Evolutionary conservation across 2,888 invertebrate species (phyloP).

Genomic region (Stenchaetothrips biformis): DNA sequence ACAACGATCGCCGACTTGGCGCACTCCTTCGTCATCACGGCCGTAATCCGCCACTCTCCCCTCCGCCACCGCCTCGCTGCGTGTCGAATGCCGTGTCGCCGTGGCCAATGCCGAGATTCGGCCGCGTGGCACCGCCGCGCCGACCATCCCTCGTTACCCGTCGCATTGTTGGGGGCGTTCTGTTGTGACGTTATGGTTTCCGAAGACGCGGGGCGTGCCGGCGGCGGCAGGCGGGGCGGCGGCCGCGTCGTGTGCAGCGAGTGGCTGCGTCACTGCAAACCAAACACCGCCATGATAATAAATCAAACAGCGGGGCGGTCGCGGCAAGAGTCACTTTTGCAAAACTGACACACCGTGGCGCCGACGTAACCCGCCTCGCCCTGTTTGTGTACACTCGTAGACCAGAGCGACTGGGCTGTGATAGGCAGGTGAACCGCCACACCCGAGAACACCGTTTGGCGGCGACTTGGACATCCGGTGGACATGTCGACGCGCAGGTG

Average conservation of each 20-base stretch:
- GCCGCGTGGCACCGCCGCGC: background rate
- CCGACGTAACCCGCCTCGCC: too few species aligned
- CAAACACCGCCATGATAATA: too few species aligned
- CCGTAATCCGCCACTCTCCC: background rate
- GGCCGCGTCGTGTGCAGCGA: background rate
- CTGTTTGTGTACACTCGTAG: too few species aligned
- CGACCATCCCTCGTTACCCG: constrained; percentile 8
- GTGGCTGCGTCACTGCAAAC: background rate
- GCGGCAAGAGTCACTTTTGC: too few species aligned
- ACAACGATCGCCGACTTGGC: background rate
- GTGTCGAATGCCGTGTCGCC: constrained; percentile 2
- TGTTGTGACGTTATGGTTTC: constrained; percentile 17
- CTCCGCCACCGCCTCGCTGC: background rate
- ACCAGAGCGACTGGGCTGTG: too few species aligned
- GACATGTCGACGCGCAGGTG: background rate
- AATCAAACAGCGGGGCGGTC: too few species aligned
- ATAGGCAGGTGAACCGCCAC: too few species aligned
- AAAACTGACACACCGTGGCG: too few species aligned
- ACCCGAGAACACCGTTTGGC: too few species aligned
- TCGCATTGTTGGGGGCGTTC: background rate
- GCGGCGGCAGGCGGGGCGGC: background rate
- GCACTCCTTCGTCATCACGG: background rate
- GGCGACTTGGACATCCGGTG: too few species aligned
- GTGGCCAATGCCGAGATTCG: constrained; percentile 5
- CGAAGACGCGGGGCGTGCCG: background rate